phyloP scores from a whole-genome alignment of 2,113 vertebrate species.

The Poecile atricapillus region DNA sequence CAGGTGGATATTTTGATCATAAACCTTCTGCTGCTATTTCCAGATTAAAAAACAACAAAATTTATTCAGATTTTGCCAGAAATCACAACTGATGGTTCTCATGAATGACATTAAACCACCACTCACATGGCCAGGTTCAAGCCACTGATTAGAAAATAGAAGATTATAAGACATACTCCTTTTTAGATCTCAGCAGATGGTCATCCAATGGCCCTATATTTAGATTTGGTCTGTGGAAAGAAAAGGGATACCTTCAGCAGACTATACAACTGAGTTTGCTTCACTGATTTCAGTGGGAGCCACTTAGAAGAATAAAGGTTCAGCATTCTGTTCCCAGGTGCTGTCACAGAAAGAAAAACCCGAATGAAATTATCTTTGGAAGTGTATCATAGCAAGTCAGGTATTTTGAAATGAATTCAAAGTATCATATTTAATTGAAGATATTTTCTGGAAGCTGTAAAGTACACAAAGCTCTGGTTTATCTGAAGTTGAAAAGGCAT shows the following conservation, averaged over 20 bases:
- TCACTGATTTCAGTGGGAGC: background rate
- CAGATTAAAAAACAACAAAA: background rate
- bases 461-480: background rate
- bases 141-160: background rate
- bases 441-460: background rate
- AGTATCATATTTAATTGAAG: background rate
- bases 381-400: background rate
- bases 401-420: background rate
- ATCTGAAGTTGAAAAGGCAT: constrained; percentile 11
- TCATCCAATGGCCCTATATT: background rate
- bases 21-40: background rate
- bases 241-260: background rate
- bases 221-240: background rate
- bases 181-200: background rate
- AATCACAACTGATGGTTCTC: background rate
- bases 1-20: background rate
- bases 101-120: background rate
- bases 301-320: background rate
- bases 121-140: background rate
- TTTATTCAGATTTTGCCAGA: background rate
- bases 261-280: background rate
- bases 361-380: constrained; percentile 11
- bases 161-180: background rate
- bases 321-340: background rate
- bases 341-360: background rate